A percentile compares a stretch with the other conserved stretches of the same genome.
phyloP scores from a whole-genome alignment of 1,140 invertebrate species.

The Homarus americanus region DNA sequence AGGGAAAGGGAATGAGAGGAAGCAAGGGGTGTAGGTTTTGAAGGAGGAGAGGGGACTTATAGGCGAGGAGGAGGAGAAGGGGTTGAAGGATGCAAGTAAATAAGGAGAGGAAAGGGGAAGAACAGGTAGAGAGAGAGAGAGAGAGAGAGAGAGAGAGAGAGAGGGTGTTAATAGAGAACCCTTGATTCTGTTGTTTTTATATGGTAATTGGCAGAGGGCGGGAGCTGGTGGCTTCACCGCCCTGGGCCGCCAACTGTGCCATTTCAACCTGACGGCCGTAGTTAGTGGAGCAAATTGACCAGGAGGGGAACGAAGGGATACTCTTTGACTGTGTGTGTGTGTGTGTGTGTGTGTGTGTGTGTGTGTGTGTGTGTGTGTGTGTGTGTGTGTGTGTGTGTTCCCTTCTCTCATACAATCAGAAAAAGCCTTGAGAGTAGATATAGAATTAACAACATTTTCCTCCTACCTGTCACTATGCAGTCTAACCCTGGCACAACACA shows the following conservation, averaged over 20 bases:
- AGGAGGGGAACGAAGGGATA: neutral
- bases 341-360: too few species aligned
- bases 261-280: neutral
- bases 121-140: neutral
- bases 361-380: too few species aligned
- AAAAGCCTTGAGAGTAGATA: too few species aligned
- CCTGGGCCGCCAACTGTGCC: neutral
- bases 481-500: too few species aligned
- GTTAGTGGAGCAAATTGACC: neutral
- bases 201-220: conserved; percentile 9
- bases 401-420: too few species aligned
- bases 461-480: too few species aligned
- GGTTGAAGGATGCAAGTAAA: neutral
- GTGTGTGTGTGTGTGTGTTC: too few species aligned
- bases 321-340: too few species aligned
- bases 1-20: neutral
- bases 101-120: neutral
- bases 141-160: neutral
- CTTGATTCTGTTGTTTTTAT: neutral
- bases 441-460: too few species aligned
- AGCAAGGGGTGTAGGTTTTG: neutral
- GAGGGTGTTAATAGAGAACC: conserved; percentile 10
- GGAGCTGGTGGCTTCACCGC: neutral
- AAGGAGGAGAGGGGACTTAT: neutral
- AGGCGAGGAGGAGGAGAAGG: too few species aligned